Evolutionary conservation across 2,888 invertebrate species (phyloP).

Genomic region (Melanostoma scalare): DNA sequence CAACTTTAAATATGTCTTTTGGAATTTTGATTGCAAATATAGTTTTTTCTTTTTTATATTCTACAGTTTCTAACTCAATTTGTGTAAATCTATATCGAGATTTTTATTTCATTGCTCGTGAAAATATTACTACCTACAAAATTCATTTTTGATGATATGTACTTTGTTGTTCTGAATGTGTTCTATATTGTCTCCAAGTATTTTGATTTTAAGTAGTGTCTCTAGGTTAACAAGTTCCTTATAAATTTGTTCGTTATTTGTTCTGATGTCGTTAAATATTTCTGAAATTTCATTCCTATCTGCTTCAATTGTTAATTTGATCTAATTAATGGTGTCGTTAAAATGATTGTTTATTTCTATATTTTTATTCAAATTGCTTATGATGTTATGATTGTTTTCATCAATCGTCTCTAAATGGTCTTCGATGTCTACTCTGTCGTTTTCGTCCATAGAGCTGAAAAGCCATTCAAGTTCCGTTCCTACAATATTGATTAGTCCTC

Average conservation of each 20-base stretch:
- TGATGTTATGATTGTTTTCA: too few relatives aligned
- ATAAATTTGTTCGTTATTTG: conserved; percentile 2
- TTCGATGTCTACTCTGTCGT: too few relatives aligned
- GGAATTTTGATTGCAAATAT: too few relatives aligned
- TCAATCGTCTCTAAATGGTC: neutral
- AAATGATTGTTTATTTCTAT: too few relatives aligned
- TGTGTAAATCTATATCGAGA: neutral
- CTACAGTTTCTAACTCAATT: neutral
- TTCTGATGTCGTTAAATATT: too few relatives aligned
- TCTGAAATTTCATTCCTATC: too few relatives aligned
- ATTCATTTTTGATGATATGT: neutral
- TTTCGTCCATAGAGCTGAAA: conserved; percentile 11
- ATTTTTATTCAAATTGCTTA: too few relatives aligned
- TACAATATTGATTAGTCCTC: conserved; percentile 7
- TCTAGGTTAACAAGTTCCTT: neutral
- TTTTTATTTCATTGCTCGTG: neutral
- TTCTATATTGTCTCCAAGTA: conserved; percentile 13
- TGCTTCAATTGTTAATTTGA: too few relatives aligned
- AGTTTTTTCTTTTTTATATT: too few relatives aligned
- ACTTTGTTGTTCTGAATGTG: conserved; percentile 1
- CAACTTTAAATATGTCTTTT: too few relatives aligned
- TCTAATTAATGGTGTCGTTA: too few relatives aligned
- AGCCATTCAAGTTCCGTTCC: conserved; percentile 15
- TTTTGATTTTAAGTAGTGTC: neutral
- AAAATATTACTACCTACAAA: conserved; percentile 1